These are phyloP conservation scores for Grapholita molesta DNA, from an alignment of 1,140 invertebrate species.

Conservation along the genomic window DNA sequence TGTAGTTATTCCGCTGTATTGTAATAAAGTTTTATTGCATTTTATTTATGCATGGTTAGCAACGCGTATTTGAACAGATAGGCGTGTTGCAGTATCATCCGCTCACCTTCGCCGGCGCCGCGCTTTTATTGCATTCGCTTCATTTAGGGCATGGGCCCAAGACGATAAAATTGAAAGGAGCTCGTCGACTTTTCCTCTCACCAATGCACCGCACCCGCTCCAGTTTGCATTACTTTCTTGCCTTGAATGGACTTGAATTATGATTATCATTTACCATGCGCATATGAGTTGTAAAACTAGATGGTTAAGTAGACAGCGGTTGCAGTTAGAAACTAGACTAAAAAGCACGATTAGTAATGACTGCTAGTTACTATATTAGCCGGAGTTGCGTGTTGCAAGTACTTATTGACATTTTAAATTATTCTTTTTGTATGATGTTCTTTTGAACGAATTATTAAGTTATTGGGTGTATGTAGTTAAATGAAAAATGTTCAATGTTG, in stretches of 20 bases:
- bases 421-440: neutral
- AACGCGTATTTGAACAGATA: neutral
- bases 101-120: conserved; percentile 1
- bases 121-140: neutral
- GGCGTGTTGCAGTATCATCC: neutral
- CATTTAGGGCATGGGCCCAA: conserved; percentile 2
- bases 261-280: neutral
- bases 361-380: too few species aligned
- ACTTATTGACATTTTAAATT: neutral
- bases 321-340: neutral
- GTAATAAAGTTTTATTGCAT: neutral
- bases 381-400: too few species aligned
- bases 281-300: neutral
- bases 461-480: neutral
- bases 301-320: neutral
- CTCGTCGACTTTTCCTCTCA: conserved; percentile 33
- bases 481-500: neutral
- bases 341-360: too few species aligned
- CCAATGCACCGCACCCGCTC: neutral
- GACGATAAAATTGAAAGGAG: conserved; percentile 31
- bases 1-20: neutral
- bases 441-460: neutral
- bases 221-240: neutral
- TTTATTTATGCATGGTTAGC: neutral
- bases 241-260: neutral